phyloP scores from a whole-genome alignment of 2,888 invertebrate genomes.

The Silvanus unidentatus region DNA sequence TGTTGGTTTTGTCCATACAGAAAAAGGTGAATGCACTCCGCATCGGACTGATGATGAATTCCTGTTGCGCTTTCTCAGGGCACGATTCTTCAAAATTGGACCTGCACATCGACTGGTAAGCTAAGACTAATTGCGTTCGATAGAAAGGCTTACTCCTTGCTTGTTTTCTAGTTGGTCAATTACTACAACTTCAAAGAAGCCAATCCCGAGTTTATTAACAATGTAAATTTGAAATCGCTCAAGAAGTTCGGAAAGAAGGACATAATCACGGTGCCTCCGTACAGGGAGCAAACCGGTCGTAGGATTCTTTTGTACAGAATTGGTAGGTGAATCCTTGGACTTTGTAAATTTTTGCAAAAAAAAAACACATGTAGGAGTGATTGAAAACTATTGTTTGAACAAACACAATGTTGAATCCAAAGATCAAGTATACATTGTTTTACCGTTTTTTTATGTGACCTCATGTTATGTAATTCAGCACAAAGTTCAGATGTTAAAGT shows the following conservation, averaged over 20 bases:
- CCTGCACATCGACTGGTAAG: constrained; percentile 70
- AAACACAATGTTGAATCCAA: too few species aligned
- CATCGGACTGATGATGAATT: constrained; percentile 72
- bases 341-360: too few species aligned
- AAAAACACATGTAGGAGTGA: too few species aligned
- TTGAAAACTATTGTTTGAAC: too few species aligned
- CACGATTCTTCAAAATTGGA: constrained; percentile 65
- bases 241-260: constrained; percentile 60
- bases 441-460: too few species aligned
- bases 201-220: constrained; percentile 62
- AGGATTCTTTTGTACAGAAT: constrained; percentile 67
- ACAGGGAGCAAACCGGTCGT: constrained; percentile 67
- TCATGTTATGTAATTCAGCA: too few species aligned
- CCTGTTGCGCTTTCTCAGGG: constrained; percentile 67
- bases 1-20: constrained; percentile 46
- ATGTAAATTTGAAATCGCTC: constrained; percentile 61
- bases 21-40: constrained; percentile 67
- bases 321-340: constrained; percentile 43
- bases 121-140: background rate
- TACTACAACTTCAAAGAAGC: constrained; percentile 71
- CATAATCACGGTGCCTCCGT: constrained; percentile 67
- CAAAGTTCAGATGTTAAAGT: too few species aligned
- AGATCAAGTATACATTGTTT: too few species aligned
- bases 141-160: background rate
- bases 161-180: constrained; percentile 56